Percentiles rank a stretch among this genome's conserved stretches.
These are phyloP conservation scores for Drosophila jambulina DNA, from an alignment of 1,140 invertebrate genomes.

Conservation along the genomic window DNA sequence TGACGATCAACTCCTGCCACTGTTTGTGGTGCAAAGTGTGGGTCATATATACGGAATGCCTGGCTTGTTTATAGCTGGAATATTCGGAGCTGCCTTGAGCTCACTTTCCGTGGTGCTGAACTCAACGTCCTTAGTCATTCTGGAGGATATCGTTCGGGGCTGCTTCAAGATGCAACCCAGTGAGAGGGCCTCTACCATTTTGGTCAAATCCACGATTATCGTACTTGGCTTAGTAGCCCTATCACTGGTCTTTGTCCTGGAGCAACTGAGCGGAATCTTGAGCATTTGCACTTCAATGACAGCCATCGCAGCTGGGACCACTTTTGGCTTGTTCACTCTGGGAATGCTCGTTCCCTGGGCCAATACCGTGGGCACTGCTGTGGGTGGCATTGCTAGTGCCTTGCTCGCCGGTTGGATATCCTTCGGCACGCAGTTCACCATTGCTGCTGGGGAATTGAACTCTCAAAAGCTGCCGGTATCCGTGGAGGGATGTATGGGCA, in stretches of 20 bases:
- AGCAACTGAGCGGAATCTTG: constrained; percentile 90
- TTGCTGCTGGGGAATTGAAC: constrained; percentile 83
- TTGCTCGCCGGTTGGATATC: constrained; percentile 87
- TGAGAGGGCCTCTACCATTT: constrained; percentile 87
- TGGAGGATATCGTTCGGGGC: constrained; percentile 93
- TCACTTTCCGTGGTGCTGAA: constrained; percentile 93
- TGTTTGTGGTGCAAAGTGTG: constrained; percentile 90
- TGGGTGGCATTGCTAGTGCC: constrained; percentile 87
- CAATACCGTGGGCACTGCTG: constrained; percentile 88
- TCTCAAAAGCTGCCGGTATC: constrained; percentile 85
- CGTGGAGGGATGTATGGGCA: constrained; percentile 78
- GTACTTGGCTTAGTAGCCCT: constrained; percentile 88
- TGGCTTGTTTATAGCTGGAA: constrained; percentile 92
- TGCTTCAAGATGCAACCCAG: constrained; percentile 88
- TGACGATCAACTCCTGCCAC: constrained; percentile 90
- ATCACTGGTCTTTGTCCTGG: constrained; percentile 89
- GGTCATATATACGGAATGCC: constrained; percentile 89
- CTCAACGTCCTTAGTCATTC: constrained; percentile 91
- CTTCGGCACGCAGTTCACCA: constrained; percentile 86
- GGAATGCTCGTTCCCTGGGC: constrained; percentile 94
- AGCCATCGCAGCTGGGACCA: constrained; percentile 93
- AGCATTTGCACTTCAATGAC: constrained; percentile 92
- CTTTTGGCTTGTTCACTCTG: constrained; percentile 93
- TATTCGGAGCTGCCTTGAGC: constrained; percentile 91
- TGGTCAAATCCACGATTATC: constrained; percentile 89